These are phyloP conservation scores for Pyrocoelia pectoralis DNA, from an alignment of 2,888 invertebrate species.

Conservation along the genomic window DNA sequence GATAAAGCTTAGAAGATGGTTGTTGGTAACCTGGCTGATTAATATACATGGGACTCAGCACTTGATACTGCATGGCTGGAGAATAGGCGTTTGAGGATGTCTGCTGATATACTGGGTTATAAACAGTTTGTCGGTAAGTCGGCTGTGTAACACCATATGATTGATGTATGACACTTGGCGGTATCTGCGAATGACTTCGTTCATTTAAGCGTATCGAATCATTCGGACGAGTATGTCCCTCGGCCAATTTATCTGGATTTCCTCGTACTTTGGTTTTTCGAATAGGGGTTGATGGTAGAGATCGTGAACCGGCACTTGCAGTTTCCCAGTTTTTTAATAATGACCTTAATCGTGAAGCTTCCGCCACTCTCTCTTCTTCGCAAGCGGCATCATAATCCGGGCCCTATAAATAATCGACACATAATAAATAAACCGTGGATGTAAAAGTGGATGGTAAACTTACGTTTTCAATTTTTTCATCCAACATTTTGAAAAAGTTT, in stretches of 20 bases:
- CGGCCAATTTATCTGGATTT: constrained; percentile 30
- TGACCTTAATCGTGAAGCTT: constrained; percentile 71
- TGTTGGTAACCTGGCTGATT: constrained; percentile 49
- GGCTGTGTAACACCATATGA: constrained; percentile 54
- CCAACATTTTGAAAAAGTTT: constrained; percentile 93
- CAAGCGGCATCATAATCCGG: constrained; percentile 82
- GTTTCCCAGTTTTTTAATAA: constrained; percentile 81
- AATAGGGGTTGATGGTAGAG: constrained; percentile 64
- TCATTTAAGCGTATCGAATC: constrained; percentile 14
- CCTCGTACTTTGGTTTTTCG: constrained; percentile 48
- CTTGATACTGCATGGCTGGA: constrained; percentile 55
- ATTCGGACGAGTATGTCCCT: constrained; percentile 25
- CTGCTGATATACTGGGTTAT: constrained; percentile 37
- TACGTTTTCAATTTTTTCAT: constrained; percentile 91
- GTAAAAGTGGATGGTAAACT: constrained; percentile 50
- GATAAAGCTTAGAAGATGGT: constrained; percentile 46
- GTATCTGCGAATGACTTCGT: constrained; percentile 45
- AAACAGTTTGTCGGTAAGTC: constrained; percentile 45
- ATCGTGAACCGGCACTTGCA: constrained; percentile 68
- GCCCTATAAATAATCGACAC: constrained; percentile 69
- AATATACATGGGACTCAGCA: constrained; percentile 52
- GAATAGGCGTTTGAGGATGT: constrained; percentile 44
- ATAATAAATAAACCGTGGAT: too few relatives aligned
- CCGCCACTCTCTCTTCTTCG: constrained; percentile 76
- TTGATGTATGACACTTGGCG: constrained; percentile 57